Conservation (phyloP, 2,797 vertebrate genomes). For the Enteromius trimaculatus region DNA sequence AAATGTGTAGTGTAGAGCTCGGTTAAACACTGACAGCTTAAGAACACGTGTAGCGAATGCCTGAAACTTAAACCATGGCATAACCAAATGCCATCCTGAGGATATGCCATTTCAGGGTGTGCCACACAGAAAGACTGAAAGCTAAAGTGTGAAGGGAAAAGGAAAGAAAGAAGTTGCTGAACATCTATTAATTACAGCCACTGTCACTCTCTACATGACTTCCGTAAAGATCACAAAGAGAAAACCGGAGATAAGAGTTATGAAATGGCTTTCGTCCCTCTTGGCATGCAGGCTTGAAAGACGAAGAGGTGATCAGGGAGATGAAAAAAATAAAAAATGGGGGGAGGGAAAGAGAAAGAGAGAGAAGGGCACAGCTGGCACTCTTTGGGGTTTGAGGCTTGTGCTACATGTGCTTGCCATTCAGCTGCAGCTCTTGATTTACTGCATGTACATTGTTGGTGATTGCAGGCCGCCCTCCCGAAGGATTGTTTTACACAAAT, state of each 20-base stretch:
- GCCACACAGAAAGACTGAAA: neutral
- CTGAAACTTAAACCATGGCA: constrained; percentile 42
- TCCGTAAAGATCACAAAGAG: constrained; percentile 59
- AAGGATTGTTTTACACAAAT: constrained; percentile 42
- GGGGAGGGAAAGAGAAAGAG: neutral
- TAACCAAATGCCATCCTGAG: constrained; percentile 5
- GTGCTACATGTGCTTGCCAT: constrained; percentile 36
- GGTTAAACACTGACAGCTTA: constrained; percentile 21
- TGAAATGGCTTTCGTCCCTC: constrained; percentile 53
- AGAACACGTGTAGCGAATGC: constrained; percentile 31
- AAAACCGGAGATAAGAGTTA: constrained; percentile 66
- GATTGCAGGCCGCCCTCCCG: constrained; percentile 20
- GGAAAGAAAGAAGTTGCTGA: constrained; percentile 59
- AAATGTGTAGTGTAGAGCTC: neutral
- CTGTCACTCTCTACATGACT: constrained; percentile 52
- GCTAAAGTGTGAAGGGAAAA: constrained; percentile 39
- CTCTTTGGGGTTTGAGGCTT: constrained; percentile 21
- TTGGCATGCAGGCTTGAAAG: constrained; percentile 34
- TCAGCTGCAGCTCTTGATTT: constrained; percentile 32
- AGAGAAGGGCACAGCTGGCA: constrained; percentile 32
- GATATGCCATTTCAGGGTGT: constrained; percentile 20
- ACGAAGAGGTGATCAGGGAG: constrained; percentile 40
- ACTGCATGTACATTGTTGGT: constrained; percentile 19
- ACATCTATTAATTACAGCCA: constrained; percentile 64
- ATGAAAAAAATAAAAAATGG: neutral